Evolutionary conservation across 1,140 invertebrate genomes (phyloP), one percentile per base, ranked within the genome.

Genomic region (Bicyclus anynana): DNA sequence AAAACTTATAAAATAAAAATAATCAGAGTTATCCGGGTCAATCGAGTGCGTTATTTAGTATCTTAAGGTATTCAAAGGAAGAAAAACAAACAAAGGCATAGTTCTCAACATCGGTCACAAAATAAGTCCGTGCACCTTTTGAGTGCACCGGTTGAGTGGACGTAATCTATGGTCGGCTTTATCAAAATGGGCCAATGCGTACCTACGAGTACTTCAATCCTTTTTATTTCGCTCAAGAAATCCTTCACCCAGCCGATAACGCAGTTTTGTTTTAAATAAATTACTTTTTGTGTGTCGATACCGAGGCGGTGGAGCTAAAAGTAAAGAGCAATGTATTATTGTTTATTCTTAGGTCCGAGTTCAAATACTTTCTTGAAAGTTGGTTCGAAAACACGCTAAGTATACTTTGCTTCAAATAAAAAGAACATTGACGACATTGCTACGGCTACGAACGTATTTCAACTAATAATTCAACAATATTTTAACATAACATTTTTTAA

Each of bases 151-250:
- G 69, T 82, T 66, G 71, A 76, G 68, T 80, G 75, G 74, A 70
- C 60, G 72, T 81, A 84, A 84, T 83, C 78, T 84, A 69, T 67
- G 77, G 67, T 59, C 63, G 68, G 67, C 72, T 79, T 84, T 85
- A 87, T 87, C 84, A 77, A 87, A 85, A 85, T 85, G 67, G 84
- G 84, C 81, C 82, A 87, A 78, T 85, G 79, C 72, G 66, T 69
- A 71, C 63, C 59, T 65, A 61, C 62, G 52, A 38, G 47, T 59
- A 69, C 67, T 65, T 69, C 69, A 72, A 53, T 73, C 66, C 67
- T 73, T 77, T 75, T 73, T 72, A 65, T 73, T 73, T 73, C 49
- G 65, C 58, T 65, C 51, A 59, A 73, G 62, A 73, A 74, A 73
- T 73, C 70, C 70, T 69, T 75, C 64, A 71, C 62, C 61, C 53